These are phyloP conservation scores for Silurus meridionalis DNA, from an alignment of 2,113 vertebrate genomes.

Conservation along the genomic window DNA sequence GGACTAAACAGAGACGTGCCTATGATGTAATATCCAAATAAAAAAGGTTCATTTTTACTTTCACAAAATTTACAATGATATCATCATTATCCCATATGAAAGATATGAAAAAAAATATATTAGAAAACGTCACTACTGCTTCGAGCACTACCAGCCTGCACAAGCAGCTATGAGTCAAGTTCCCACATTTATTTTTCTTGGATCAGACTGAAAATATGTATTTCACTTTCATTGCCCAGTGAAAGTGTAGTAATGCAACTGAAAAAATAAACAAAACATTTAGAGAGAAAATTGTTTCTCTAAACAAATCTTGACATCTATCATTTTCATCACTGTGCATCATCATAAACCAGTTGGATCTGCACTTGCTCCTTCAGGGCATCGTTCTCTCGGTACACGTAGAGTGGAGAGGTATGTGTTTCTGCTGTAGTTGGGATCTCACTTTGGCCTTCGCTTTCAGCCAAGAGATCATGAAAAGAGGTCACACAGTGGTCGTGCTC, in stretches of 20 bases:
- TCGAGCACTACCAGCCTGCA: too few relatives aligned
- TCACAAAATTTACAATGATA: background rate
- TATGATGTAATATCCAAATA: background rate
- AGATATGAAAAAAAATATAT: background rate
- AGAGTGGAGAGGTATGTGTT: conserved; percentile 46
- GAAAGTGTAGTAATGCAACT: background rate
- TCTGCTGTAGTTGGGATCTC: background rate
- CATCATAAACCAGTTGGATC: conserved; percentile 57
- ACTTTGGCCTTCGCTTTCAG: conserved; percentile 39
- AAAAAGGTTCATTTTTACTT: background rate
- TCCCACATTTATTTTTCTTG: background rate
- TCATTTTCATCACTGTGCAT: background rate
- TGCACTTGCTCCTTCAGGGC: conserved; percentile 67
- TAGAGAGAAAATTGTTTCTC: background rate
- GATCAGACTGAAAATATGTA: background rate
- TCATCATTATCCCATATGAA: background rate
- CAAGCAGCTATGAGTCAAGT: background rate
- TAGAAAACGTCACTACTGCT: background rate
- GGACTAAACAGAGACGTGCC: background rate
- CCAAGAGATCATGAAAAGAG: conserved; percentile 66
- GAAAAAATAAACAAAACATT: background rate
- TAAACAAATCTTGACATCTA: background rate
- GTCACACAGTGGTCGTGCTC: conserved; percentile 75
- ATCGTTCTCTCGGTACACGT: conserved; percentile 75
- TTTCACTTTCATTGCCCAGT: background rate